Conservation (phyloP, 2,797 vertebrate genomes). For the Rhynchotus rufescens region DNA sequence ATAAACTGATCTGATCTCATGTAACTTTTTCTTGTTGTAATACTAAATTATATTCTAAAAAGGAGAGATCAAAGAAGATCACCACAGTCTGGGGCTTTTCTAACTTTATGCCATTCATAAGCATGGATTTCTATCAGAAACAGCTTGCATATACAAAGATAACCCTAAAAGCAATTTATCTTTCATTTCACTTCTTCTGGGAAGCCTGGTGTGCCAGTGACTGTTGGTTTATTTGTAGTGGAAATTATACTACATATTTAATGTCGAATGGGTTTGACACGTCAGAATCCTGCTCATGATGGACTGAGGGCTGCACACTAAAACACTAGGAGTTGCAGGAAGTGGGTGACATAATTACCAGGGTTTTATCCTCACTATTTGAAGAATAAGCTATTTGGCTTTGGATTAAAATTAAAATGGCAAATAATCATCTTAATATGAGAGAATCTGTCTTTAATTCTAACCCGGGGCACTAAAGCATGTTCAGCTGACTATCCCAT, state of each 20-base stretch:
- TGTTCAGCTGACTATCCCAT: not conserved
- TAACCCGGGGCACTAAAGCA: not conserved
- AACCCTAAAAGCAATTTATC: conserved; percentile 13
- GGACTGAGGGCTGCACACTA: not conserved
- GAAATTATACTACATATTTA: not conserved
- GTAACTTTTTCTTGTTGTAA: not conserved
- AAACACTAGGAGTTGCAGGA: not conserved
- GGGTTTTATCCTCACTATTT: not conserved
- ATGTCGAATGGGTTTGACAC: not conserved
- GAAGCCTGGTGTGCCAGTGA: not conserved
- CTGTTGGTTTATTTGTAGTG: not conserved
- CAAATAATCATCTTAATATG: not conserved
- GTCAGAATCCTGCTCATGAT: not conserved
- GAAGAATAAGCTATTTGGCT: not conserved
- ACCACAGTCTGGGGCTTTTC: not conserved
- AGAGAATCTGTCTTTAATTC: not conserved
- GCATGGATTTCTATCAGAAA: not conserved
- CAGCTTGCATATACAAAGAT: not conserved
- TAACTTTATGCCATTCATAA: not conserved
- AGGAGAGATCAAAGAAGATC: not conserved
- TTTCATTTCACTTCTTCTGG: not conserved
- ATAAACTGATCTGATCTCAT: not conserved
- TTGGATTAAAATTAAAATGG: not conserved
- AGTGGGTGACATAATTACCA: not conserved
- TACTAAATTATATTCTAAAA: not conserved